Evolutionary conservation across 2,888 invertebrate species (phyloP).

Genomic region (Actias luna): DNA sequence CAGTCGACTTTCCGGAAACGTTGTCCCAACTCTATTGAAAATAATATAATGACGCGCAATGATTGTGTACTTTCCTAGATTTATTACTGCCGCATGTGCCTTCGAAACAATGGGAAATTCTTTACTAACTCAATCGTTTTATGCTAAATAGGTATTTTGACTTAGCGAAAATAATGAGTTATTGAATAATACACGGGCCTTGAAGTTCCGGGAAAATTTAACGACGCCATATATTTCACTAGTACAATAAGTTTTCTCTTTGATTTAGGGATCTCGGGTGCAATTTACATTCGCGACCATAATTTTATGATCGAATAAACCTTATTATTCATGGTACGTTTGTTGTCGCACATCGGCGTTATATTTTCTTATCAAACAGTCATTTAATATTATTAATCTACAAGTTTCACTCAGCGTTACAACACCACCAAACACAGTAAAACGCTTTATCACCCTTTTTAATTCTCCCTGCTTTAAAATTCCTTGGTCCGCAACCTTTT

Average conservation of each 20-base stretch:
- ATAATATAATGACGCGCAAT: conserved; percentile 13
- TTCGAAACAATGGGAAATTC: conserved; percentile 45
- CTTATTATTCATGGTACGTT: neutral
- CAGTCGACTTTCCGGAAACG: neutral
- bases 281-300: neutral
- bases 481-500: too few relatives aligned
- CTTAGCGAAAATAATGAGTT: conserved; percentile 41
- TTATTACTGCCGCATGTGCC: conserved; percentile 33
- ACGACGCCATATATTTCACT: neutral
- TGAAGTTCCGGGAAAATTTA: neutral
- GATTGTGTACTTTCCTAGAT: conserved; percentile 26
- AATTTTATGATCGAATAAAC: neutral
- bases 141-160: conserved; percentile 47
- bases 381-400: too few relatives aligned
- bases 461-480: too few relatives aligned
- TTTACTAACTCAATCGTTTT: conserved; percentile 60
- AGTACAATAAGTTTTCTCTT: neutral
- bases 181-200: conserved; percentile 31
- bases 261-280: neutral
- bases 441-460: too few relatives aligned
- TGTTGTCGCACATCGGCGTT: neutral
- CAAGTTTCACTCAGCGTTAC: too few relatives aligned
- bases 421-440: too few relatives aligned
- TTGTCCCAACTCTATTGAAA: neutral
- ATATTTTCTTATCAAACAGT: neutral